Percentiles rank a stretch among this genome's conserved stretches.
Evolutionary conservation across 53 echinoderm and acorn worm species (phyloP).

Genomic region (Henricia sp.): DNA sequence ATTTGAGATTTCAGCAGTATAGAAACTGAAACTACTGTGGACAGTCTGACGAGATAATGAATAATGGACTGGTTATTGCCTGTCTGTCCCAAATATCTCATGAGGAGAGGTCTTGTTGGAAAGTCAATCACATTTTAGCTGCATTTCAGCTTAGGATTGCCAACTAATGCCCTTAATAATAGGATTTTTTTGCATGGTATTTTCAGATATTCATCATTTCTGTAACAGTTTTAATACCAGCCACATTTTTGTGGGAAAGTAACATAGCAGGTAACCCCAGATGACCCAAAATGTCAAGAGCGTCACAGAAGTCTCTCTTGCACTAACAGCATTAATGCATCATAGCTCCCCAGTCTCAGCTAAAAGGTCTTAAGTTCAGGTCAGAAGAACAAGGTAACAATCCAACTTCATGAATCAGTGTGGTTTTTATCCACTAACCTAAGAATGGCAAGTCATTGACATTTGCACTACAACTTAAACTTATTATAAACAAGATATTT

Average conservation of each 20-base stretch:
- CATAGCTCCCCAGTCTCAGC: not conserved
- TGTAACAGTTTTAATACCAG: no score
- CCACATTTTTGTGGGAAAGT: no score
- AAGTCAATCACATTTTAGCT: not conserved
- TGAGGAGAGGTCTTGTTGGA: not conserved
- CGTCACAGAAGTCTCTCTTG: no score
- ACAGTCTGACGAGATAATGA: not conserved
- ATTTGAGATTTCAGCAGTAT: not conserved
- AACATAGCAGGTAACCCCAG: no score
- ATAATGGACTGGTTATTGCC: not conserved
- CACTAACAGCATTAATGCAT: not conserved
- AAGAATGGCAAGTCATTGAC: slow-evolving; percentile 4
- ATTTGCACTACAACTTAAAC: not conserved
- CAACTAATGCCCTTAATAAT: no score
- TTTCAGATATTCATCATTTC: no score
- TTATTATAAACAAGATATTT: not conserved
- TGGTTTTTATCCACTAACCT: slow-evolving; percentile 13
- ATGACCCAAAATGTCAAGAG: no score
- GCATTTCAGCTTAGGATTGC: not conserved
- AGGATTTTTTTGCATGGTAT: no score
- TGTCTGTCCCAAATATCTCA: not conserved
- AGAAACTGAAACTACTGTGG: slow-evolving; percentile 12
- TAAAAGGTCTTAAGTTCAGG: slow-evolving; percentile 16
- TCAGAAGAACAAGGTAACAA: not conserved
- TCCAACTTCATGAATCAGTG: not conserved